Percentiles rank a stretch among this genome's conserved stretches.
Conservation (phyloP, 2,888 invertebrate genomes). For the Antheraea yamamai region DNA sequence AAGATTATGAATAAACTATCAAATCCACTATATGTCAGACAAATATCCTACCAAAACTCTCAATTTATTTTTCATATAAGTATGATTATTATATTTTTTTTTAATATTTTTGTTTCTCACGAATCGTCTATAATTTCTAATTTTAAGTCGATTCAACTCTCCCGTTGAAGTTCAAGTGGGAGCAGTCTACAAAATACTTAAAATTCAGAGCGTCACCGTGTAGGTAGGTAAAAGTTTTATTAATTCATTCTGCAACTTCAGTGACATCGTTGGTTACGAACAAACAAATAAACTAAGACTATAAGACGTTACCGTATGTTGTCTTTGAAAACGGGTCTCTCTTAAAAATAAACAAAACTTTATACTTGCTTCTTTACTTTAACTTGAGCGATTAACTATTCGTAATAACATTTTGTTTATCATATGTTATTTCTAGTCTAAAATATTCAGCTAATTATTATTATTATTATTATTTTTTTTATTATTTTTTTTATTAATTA, state of each 20-base stretch:
- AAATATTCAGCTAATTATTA: not conserved
- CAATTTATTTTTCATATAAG: not conserved
- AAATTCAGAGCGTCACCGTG: conserved; percentile 13
- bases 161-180: not conserved
- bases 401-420: not conserved
- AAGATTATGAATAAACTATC: too few relatives aligned
- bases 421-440: not conserved
- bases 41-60: not conserved
- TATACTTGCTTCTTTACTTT: not conserved
- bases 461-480: too few relatives aligned
- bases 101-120: not conserved
- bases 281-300: conserved; percentile 29
- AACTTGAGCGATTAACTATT: not conserved
- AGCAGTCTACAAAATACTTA: conserved; percentile 1
- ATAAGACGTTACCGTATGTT: conserved; percentile 25
- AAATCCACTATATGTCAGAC: not conserved
- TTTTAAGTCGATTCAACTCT: not conserved
- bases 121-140: not conserved
- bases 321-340: conserved; percentile 15
- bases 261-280: conserved; percentile 23
- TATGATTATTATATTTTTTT: not conserved
- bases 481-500: too few relatives aligned
- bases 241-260: conserved; percentile 24
- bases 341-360: conserved; percentile 1
- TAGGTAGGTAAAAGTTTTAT: conserved; percentile 26